A percentile compares a stretch with the other conserved stretches of the same genome.
Conservation (phyloP, 2,888 invertebrate genomes). For the Molorchus minor region DNA sequence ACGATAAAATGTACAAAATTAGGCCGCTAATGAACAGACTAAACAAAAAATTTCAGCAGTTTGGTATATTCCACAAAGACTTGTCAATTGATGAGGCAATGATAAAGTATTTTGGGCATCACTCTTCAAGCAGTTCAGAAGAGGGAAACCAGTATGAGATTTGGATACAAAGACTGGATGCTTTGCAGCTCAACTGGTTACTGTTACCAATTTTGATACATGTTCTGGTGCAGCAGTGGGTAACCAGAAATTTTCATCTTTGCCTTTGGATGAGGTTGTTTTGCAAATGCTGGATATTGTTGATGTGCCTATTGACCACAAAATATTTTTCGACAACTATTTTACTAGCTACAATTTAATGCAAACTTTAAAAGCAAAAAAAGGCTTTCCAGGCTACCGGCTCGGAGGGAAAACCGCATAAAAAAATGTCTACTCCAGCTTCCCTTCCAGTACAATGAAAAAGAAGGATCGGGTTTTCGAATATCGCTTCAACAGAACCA, state of each 20-base stretch:
- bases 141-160: too few species aligned
- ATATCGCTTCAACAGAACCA: constrained; percentile 7
- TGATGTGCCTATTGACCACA: constrained; percentile 23
- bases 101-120: constrained; percentile 45
- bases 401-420: constrained; percentile 14
- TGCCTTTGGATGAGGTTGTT: constrained; percentile 39
- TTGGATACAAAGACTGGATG: constrained; percentile 50
- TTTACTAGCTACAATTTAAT: constrained; percentile 30
- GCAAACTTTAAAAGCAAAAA: constrained; percentile 7
- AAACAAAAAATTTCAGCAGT: constrained; percentile 33
- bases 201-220: constrained; percentile 44
- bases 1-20: constrained; percentile 36
- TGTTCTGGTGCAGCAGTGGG: constrained; percentile 37
- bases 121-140: too few species aligned
- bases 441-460: not conserved
- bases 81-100: constrained; percentile 46
- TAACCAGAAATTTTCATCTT: not conserved
- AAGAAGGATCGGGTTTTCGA: constrained; percentile 19
- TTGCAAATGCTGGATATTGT: constrained; percentile 34
- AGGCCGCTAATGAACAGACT: constrained; percentile 31
- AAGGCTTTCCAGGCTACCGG: constrained; percentile 16
- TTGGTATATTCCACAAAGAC: constrained; percentile 35
- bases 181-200: too few species aligned
- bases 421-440: constrained; percentile 10
- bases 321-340: too few species aligned